A percentile compares a stretch with the other conserved stretches of the same genome.
Conservation (phyloP, 2,888 invertebrate genomes). For the Stictocephala bisonia region DNA sequence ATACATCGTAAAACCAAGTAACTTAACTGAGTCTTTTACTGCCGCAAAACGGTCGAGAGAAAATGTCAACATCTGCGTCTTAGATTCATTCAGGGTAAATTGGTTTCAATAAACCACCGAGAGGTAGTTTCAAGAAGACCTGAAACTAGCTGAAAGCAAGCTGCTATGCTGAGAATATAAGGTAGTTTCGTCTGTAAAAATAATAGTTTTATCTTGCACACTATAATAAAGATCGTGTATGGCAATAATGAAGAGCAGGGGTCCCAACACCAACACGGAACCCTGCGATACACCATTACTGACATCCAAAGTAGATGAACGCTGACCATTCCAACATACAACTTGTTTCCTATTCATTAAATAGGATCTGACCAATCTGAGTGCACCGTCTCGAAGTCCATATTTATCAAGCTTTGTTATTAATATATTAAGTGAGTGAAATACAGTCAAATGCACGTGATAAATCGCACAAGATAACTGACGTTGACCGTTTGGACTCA, state of each 20-base stretch:
- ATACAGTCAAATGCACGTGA: constrained; percentile 9
- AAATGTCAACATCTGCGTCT: background rate
- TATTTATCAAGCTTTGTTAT: background rate
- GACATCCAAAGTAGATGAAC: background rate
- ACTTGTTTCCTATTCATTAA: background rate
- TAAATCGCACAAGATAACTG: background rate
- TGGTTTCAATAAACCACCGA: background rate
- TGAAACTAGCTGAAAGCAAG: background rate
- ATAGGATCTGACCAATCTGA: no score
- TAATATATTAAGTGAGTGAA: background rate
- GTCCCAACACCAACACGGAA: background rate
- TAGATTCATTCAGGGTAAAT: background rate
- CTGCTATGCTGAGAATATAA: background rate
- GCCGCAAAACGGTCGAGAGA: no score
- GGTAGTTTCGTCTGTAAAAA: background rate
- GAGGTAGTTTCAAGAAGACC: background rate
- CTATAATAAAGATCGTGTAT: background rate
- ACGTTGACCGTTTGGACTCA: background rate
- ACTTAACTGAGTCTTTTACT: no score
- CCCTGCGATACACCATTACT: background rate
- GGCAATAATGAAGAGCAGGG: background rate
- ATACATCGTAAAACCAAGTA: no score
- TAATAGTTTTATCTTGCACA: background rate
- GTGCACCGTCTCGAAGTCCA: background rate
- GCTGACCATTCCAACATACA: background rate